Percentiles rank a stretch among this genome's conserved stretches.
Conservation (phyloP, 2,113 vertebrate species). For the Dipodomys ordii region DNA sequence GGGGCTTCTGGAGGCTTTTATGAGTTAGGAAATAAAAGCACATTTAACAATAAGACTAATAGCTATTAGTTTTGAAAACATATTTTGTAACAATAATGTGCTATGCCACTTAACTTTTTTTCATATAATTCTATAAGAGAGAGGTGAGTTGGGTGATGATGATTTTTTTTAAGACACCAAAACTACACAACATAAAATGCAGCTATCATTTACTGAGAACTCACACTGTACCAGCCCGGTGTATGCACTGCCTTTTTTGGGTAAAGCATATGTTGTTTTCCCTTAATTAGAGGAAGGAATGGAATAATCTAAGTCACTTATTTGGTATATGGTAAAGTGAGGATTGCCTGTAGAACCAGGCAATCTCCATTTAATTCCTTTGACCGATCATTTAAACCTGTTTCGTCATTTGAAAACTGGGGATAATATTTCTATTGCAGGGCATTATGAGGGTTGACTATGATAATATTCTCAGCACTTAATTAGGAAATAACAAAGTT, state of each 20-base stretch:
- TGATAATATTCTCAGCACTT: neutral
- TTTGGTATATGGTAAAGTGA: neutral
- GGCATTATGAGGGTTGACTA: neutral
- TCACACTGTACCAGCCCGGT: neutral
- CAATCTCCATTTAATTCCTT: neutral
- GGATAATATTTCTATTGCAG: neutral
- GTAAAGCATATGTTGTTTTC: neutral
- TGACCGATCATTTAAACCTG: neutral
- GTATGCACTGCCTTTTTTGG: neutral
- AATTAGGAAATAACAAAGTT: neutral
- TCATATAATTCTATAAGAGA: conserved; percentile 27
- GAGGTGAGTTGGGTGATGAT: neutral
- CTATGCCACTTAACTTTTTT: neutral
- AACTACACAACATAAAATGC: no score
- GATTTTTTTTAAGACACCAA: no score
- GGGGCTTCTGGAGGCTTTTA: neutral
- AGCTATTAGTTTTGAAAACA: neutral
- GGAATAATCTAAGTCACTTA: neutral
- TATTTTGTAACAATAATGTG: neutral
- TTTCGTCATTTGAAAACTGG: neutral
- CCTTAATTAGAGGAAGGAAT: neutral
- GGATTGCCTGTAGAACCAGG: neutral
- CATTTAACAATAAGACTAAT: neutral
- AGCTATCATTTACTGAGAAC: neutral
- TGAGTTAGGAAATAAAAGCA: neutral